Conservation (phyloP, 2,113 vertebrate genomes). For the Nibea coibor region DNA sequence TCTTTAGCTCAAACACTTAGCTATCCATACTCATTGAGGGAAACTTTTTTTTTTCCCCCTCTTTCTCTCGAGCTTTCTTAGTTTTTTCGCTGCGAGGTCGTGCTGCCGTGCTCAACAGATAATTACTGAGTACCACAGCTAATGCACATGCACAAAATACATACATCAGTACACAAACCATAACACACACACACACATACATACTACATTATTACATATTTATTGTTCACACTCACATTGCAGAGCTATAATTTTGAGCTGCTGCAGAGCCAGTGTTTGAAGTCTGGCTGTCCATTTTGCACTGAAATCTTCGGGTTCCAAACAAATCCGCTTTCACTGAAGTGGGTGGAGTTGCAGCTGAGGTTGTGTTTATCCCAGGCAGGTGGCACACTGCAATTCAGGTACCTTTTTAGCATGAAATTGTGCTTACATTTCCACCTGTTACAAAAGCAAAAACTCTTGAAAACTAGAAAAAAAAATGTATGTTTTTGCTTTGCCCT, state of each 20-base stretch:
- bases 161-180: background rate
- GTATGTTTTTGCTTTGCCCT: accelerated
- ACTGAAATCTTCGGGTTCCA: constrained; percentile 17
- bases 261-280: background rate
- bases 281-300: constrained; percentile 17
- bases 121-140: background rate
- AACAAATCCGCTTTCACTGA: constrained; percentile 16
- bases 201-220: too few species aligned
- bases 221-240: background rate
- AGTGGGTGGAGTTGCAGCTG: constrained; percentile 31
- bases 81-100: background rate
- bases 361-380: constrained; percentile 26
- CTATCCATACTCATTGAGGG: constrained; percentile 6
- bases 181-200: background rate
- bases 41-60: background rate
- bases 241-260: constrained; percentile 3
- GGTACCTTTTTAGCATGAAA: constrained; percentile 25
- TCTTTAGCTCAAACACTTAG: constrained; percentile 15
- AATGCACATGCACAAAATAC: background rate
- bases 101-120: background rate
- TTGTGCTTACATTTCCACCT: background rate
- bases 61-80: background rate
- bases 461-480: background rate
- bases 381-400: constrained; percentile 11
- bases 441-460: background rate